Conservation (phyloP, 1,140 invertebrate species). For the Samia ricini region DNA sequence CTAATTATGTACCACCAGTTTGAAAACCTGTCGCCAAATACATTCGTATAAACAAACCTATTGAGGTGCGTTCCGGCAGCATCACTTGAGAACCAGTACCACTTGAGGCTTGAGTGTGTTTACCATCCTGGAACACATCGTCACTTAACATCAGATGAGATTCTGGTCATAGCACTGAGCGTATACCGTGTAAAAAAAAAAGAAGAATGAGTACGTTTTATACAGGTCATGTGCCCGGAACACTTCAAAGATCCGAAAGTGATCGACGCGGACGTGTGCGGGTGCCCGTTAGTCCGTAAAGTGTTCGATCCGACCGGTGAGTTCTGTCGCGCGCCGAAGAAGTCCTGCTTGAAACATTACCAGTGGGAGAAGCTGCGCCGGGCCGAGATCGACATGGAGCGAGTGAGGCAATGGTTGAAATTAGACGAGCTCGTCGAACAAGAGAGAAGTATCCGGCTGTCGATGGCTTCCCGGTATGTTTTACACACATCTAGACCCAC, state of each 20-base stretch:
- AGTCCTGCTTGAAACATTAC: conserved; percentile 94
- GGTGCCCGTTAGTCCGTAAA: conserved; percentile 91
- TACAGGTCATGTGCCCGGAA: conserved; percentile 93
- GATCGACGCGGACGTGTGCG: conserved; percentile 90
- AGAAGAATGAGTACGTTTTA: too few relatives aligned
- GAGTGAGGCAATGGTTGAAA: conserved; percentile 92
- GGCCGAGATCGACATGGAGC: conserved; percentile 90
- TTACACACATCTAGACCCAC: too few relatives aligned
- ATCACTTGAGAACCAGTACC: too few relatives aligned
- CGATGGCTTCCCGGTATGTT: conserved; percentile 85
- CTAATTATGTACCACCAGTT: too few relatives aligned
- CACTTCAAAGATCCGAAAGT: conserved; percentile 98
- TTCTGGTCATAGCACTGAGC: too few relatives aligned
- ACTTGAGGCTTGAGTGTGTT: too few relatives aligned
- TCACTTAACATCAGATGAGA: too few relatives aligned
- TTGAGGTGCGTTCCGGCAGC: too few relatives aligned
- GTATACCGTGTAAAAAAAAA: too few relatives aligned
- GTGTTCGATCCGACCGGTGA: conserved; percentile 87
- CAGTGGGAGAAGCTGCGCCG: conserved; percentile 97
- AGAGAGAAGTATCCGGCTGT: conserved; percentile 91
- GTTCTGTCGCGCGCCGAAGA: conserved; percentile 93
- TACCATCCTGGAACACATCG: too few relatives aligned
- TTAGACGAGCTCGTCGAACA: conserved; percentile 97
- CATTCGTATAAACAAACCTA: too few relatives aligned
- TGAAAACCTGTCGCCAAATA: too few relatives aligned